Conservation (phyloP, 92 coral and sea anemone species). For the Epizoanthus illoricatus region DNA sequence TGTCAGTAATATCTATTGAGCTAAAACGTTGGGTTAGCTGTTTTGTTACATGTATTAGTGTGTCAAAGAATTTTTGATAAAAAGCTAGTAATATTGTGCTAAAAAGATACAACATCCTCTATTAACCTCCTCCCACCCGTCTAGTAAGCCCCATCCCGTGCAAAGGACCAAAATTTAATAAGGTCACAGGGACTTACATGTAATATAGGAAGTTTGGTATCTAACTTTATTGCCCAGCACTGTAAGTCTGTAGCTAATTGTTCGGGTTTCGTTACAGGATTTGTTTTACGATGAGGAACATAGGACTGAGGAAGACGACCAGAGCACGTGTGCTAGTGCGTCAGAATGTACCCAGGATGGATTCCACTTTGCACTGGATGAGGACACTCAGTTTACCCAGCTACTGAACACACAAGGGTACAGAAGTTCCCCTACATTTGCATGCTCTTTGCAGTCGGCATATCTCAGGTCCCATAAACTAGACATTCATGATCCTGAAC, state of each 20-base stretch:
- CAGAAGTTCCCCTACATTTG: not conserved
- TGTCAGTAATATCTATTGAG: no score
- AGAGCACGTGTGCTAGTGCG: conserved; percentile 30
- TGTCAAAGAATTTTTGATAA: no score
- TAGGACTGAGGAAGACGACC: conserved; percentile 45
- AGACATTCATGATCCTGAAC: no score
- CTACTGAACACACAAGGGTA: conserved; percentile 98
- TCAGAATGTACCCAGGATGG: conserved; percentile 54
- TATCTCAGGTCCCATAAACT: no score
- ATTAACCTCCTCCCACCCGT: no score
- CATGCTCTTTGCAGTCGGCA: not conserved
- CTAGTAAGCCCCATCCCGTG: not conserved
- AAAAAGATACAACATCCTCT: no score
- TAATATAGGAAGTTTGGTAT: no score
- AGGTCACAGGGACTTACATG: no score
- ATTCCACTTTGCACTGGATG: conserved; percentile 91
- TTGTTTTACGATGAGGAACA: conserved; percentile 70
- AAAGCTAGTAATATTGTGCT: no score
- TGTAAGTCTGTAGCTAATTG: not conserved
- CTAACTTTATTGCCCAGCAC: not conserved
- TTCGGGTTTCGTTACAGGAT: conserved; percentile 54
- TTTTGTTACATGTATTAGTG: no score
- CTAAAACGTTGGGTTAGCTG: no score
- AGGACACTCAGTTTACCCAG: conserved; percentile 96
- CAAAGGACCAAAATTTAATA: no score